A percentile compares a stretch with the other conserved stretches of the same genome.
Evolutionary conservation across 2,797 vertebrate species (phyloP).

Genomic region (Sebastiscus albofasciatus): DNA sequence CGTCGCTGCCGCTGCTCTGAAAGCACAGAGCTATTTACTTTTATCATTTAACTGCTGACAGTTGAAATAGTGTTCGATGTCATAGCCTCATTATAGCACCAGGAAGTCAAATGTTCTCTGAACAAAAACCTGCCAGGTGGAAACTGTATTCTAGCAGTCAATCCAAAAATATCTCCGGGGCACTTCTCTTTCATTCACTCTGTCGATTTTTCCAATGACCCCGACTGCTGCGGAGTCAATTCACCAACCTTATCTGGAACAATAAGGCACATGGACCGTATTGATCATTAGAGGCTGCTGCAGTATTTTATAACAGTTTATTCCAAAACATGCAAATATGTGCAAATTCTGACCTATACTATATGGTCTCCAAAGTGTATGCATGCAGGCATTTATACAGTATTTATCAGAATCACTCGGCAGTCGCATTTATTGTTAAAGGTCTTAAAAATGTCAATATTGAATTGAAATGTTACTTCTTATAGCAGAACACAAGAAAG

Average conservation of each 20-base stretch:
- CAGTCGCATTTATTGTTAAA: background rate
- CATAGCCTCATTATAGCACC: conserved; percentile 45
- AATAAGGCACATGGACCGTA: conserved; percentile 34
- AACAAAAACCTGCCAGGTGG: conserved; percentile 51
- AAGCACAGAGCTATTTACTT: conserved; percentile 44
- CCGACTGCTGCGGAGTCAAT: conserved; percentile 24
- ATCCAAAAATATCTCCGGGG: conserved; percentile 36
- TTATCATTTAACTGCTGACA: conserved; percentile 61
- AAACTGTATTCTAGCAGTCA: conserved; percentile 26
- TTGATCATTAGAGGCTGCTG: conserved; percentile 43
- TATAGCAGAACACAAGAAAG: background rate
- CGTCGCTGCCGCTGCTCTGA: conserved; percentile 14
- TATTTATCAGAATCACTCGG: background rate
- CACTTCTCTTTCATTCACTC: conserved; percentile 48
- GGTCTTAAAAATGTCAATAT: conserved; percentile 4
- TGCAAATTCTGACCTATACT: conserved; percentile 19
- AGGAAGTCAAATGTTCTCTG: conserved; percentile 47
- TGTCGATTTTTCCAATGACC: conserved; percentile 57
- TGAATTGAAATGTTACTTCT: background rate
- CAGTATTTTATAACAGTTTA: conserved; percentile 21
- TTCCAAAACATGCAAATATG: conserved; percentile 51
- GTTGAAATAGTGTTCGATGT: conserved; percentile 43
- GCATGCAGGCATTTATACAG: background rate
- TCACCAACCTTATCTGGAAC: conserved; percentile 36
- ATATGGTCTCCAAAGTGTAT: conserved; percentile 1